Conservation (phyloP, 2,888 invertebrate species). For the Acronicta aceris region DNA sequence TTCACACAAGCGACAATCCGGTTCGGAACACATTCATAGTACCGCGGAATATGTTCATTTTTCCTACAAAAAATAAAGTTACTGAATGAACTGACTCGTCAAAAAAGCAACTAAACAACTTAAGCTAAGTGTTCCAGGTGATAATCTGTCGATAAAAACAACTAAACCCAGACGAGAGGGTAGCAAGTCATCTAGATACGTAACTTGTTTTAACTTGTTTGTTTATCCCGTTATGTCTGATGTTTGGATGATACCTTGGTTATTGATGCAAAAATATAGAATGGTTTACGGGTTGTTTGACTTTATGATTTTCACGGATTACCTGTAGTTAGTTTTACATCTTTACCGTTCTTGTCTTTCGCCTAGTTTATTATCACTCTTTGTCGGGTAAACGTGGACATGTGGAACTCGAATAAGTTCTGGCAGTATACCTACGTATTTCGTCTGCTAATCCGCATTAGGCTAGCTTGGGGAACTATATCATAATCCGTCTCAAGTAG, state of each 20-base stretch:
- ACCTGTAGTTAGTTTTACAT: no score
- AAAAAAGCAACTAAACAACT: conserved; percentile 44
- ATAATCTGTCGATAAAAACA: conserved; percentile 32
- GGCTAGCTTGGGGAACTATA: no score
- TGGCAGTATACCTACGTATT: no score
- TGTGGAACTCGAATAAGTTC: no score
- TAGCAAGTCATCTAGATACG: conserved; percentile 42
- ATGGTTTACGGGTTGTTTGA: conserved; percentile 1
- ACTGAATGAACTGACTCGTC: conserved; percentile 48
- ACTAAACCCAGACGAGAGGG: conserved; percentile 18
- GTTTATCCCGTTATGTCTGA: conserved; percentile 15
- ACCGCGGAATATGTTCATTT: not conserved
- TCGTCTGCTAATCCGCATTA: no score
- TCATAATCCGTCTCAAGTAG: no score
- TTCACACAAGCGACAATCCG: conserved; percentile 28
- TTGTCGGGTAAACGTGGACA: no score
- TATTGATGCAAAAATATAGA: conserved; percentile 11
- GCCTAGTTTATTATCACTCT: no score
- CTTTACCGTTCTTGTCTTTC: no score
- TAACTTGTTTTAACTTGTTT: conserved; percentile 27
- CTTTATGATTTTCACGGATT: no score
- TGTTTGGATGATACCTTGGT: conserved; percentile 12
- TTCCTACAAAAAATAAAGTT: conserved; percentile 16
- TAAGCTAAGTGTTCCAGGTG: conserved; percentile 20
- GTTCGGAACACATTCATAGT: conserved; percentile 37